Conservation (phyloP, 2,113 vertebrate species). For the Sebastes fasciatus region DNA sequence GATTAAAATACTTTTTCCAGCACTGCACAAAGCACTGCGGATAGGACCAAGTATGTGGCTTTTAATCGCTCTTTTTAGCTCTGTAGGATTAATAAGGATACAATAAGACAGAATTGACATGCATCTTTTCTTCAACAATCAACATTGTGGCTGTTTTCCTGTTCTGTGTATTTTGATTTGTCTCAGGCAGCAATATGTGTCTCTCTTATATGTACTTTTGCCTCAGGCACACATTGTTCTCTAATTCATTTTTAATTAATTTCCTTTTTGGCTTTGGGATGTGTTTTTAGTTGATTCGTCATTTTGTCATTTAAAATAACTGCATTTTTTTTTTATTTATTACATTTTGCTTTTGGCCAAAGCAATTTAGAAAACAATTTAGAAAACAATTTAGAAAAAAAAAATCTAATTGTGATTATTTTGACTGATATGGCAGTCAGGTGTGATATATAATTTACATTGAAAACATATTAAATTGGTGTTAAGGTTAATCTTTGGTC, state of each 20-base stretch:
- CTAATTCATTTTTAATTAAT: slow-evolving; percentile 16
- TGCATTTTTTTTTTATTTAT: background rate
- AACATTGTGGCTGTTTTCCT: background rate
- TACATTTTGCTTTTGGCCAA: background rate
- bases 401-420: background rate
- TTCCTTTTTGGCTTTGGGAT: background rate
- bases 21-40: too few species aligned
- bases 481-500: slow-evolving; percentile 27
- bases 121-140: too few species aligned
- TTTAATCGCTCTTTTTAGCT: too few species aligned
- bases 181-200: background rate
- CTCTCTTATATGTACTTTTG: background rate
- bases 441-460: background rate
- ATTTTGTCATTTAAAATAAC: background rate
- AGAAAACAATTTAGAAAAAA: background rate
- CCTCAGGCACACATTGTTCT: slow-evolving; percentile 9
- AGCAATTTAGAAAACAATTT: background rate
- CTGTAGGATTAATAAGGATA: too few species aligned
- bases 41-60: too few species aligned
- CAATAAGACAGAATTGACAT: too few species aligned
- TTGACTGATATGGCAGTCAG: background rate
- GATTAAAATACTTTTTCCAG: too few species aligned
- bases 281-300: background rate
- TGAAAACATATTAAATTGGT: background rate
- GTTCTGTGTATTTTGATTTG: background rate